Conservation (phyloP, 1,140 invertebrate genomes). For the Conus betulinus region DNA sequence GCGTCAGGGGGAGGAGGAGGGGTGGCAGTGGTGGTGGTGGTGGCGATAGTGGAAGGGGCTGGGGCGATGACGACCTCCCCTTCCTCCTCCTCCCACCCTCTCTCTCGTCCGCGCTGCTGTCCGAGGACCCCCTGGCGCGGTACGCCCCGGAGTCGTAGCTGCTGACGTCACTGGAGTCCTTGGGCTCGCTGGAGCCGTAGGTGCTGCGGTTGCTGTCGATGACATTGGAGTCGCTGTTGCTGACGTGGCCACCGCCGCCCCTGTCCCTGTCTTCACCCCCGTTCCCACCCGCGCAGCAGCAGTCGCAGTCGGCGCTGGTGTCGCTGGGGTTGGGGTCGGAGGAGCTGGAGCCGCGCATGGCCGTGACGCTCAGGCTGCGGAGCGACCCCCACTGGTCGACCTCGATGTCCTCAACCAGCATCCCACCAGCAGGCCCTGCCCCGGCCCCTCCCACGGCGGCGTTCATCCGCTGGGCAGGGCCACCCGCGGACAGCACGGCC, state of each 20-base stretch:
- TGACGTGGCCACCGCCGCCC: neutral
- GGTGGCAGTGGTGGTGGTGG: too few species aligned
- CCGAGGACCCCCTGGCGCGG: neutral
- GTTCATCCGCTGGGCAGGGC: neutral
- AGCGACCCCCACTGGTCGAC: conserved; percentile 33
- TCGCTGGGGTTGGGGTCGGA: conserved; percentile 58
- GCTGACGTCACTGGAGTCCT: conserved; percentile 65
- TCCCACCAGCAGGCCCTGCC: too few species aligned
- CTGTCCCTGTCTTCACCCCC: too few species aligned
- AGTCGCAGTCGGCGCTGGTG: conserved; percentile 58
- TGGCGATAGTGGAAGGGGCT: too few species aligned
- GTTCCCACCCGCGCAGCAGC: conserved; percentile 16
- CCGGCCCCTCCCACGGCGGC: too few species aligned
- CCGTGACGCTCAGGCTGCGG: conserved; percentile 39
- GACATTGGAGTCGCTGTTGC: conserved; percentile 33
- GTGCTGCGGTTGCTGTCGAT: conserved; percentile 67
- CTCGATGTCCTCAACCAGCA: neutral
- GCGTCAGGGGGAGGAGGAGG: too few species aligned
- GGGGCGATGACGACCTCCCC: neutral
- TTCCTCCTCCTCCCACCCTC: neutral
- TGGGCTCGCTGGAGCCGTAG: conserved; percentile 64
- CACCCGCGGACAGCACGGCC: neutral
- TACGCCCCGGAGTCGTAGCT: conserved; percentile 70
- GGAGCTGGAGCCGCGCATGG: conserved; percentile 50
- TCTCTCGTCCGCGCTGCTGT: neutral